A percentile compares a stretch with the other conserved stretches of the same genome.
Evolutionary conservation across 2,113 vertebrate genomes (phyloP).

Genomic region (Sus scrofa): DNA sequence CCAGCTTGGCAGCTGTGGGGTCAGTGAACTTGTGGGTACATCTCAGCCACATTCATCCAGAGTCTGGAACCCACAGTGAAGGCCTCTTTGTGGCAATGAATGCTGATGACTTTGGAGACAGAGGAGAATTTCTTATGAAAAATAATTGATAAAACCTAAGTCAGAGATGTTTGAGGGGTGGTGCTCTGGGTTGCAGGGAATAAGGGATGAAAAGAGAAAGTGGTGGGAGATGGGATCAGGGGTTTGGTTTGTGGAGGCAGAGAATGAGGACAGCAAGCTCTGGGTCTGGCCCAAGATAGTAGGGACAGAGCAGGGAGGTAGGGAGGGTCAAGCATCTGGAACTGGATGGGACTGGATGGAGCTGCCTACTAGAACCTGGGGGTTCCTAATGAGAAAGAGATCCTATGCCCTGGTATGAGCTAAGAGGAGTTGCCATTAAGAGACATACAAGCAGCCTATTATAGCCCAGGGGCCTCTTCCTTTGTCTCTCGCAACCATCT

Average conservation of each 20-base stretch:
- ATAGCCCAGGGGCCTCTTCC: not conserved
- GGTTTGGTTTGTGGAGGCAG: constrained; percentile 23
- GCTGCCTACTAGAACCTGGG: not conserved
- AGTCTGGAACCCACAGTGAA: not conserved
- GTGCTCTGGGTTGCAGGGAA: not conserved
- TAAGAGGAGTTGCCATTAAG: not conserved
- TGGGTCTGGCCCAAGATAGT: not conserved
- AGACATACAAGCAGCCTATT: not conserved
- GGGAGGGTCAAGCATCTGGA: not conserved
- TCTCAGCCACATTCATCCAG: not conserved
- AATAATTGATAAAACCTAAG: not conserved
- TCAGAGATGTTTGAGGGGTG: not conserved
- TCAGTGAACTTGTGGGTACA: not conserved
- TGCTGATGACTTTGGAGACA: not conserved
- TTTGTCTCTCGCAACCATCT: constrained; percentile 42
- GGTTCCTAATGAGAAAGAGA: not conserved
- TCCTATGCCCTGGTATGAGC: not conserved
- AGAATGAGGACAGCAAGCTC: not conserved
- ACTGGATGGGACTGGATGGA: not conserved
- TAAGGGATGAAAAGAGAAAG: not conserved
- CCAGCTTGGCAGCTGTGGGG: not conserved
- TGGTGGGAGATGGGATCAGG: not conserved
- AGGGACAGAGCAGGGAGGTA: not conserved
- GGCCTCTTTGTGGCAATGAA: not conserved
- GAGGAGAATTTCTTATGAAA: not conserved